Evolutionary conservation across 2,888 invertebrate species (phyloP).

Genomic region (Mimumesa dahlbomi): DNA sequence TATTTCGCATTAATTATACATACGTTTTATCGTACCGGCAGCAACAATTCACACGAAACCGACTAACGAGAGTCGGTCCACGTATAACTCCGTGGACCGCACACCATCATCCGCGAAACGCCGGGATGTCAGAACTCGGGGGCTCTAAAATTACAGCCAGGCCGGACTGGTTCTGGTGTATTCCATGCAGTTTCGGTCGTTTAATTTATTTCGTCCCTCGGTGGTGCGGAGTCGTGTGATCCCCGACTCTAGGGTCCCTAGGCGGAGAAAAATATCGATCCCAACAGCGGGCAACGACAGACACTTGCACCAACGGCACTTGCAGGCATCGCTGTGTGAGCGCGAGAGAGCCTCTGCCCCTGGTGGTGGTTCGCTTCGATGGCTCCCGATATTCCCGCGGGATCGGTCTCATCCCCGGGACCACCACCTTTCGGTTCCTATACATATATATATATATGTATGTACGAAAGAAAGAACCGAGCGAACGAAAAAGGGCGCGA

Average conservation of each 20-base stretch:
- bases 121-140: neutral
- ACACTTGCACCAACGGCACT: constrained; percentile 28
- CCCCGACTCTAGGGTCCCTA: constrained; percentile 46
- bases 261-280: constrained; percentile 61
- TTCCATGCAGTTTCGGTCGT: constrained; percentile 46
- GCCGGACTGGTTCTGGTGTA: no score
- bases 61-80: neutral
- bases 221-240: constrained; percentile 33
- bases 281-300: constrained; percentile 5
- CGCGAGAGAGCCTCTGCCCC: neutral
- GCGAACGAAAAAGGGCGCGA: neutral
- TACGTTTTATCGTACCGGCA: no score
- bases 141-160: constrained; percentile 34
- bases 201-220: constrained; percentile 59
- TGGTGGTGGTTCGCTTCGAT: constrained; percentile 56
- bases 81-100: neutral
- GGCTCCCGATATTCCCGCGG: constrained; percentile 61
- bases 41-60: no score
- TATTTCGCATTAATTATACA: no score
- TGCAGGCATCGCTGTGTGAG: constrained; percentile 29
- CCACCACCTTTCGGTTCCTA: constrained; percentile 48
- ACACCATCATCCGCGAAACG: neutral
- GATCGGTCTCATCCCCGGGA: constrained; percentile 50
- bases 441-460: no score
- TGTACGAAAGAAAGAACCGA: constrained; percentile 3